Conservation (phyloP, 2,888 invertebrate genomes). For the Volucella inflata region DNA sequence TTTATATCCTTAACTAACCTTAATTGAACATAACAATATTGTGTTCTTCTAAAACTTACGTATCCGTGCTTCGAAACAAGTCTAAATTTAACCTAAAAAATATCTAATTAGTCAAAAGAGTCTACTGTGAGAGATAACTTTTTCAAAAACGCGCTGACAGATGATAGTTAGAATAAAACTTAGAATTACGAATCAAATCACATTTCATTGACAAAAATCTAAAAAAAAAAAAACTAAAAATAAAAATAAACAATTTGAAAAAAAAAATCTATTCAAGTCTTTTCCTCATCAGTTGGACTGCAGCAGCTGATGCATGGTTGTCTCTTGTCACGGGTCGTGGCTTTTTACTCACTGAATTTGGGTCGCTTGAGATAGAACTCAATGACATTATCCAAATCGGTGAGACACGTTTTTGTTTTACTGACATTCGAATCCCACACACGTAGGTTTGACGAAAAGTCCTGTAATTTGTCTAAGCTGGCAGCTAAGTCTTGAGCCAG, state of each 20-base stretch:
- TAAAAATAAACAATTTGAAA: too few relatives aligned
- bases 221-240: slow-evolving; percentile 35
- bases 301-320: slow-evolving; percentile 44
- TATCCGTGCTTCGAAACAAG: background rate
- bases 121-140: slow-evolving; percentile 1
- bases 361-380: slow-evolving; percentile 82
- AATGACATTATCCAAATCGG: slow-evolving; percentile 82
- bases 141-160: slow-evolving; percentile 12
- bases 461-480: slow-evolving; percentile 79
- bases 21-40: slow-evolving; percentile 25
- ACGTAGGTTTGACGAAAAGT: slow-evolving; percentile 81
- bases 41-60: slow-evolving; percentile 14
- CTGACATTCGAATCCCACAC: slow-evolving; percentile 82
- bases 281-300: slow-evolving; percentile 66
- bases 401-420: slow-evolving; percentile 81
- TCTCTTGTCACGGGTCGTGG: background rate
- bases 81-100: slow-evolving; percentile 20
- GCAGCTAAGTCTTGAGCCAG: slow-evolving; percentile 81
- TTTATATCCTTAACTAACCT: slow-evolving; percentile 41
- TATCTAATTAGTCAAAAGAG: slow-evolving; percentile 18
- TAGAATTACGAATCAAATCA: slow-evolving; percentile 71
- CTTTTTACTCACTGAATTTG: slow-evolving; percentile 63
- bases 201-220: slow-evolving; percentile 65
- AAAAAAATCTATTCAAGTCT: slow-evolving; percentile 58
- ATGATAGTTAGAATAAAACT: slow-evolving; percentile 33